phyloP scores from a whole-genome alignment of 2,888 invertebrate species.

The Lysandra coridon region DNA sequence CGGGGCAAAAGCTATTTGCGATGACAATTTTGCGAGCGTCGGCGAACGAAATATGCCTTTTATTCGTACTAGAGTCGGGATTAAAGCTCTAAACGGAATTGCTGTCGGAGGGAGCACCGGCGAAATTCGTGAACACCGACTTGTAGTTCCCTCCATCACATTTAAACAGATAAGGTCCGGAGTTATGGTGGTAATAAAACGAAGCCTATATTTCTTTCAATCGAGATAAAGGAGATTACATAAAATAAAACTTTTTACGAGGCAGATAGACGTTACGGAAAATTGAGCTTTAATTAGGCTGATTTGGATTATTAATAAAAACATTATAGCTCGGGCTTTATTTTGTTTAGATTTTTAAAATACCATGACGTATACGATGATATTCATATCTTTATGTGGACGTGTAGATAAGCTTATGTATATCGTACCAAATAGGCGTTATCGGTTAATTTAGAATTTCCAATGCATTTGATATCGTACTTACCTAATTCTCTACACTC shows the following conservation, averaged over 20 bases:
- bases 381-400: no score
- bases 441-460: no score
- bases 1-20: constrained; percentile 78
- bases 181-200: constrained; percentile 28
- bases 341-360: no score
- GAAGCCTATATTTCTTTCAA: constrained; percentile 23
- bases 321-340: no score
- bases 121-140: constrained; percentile 68
- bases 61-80: constrained; percentile 76
- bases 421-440: no score
- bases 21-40: constrained; percentile 79
- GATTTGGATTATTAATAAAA: neutral
- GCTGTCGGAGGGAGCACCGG: constrained; percentile 60
- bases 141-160: constrained; percentile 40
- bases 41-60: constrained; percentile 80
- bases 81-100: constrained; percentile 78
- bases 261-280: neutral
- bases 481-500: no score
- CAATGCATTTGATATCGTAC: no score
- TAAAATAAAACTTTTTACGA: constrained; percentile 6
- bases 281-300: neutral
- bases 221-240: constrained; percentile 26
- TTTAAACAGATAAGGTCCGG: constrained; percentile 29
- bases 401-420: no score
- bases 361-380: no score